Evolutionary conservation across 1,140 invertebrate genomes (phyloP).

Genomic region (Acromyrmex charruanus): DNA sequence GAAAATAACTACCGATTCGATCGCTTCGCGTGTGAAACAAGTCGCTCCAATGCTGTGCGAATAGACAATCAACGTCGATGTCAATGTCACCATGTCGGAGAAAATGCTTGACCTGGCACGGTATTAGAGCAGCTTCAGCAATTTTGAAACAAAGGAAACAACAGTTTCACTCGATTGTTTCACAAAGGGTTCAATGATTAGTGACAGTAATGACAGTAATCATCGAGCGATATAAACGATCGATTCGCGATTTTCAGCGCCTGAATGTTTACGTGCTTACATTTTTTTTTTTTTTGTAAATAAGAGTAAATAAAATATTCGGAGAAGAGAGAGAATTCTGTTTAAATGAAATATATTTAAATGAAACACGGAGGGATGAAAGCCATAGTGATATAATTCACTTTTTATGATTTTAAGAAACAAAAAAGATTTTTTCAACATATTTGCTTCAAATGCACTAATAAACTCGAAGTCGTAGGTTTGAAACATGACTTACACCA

Average conservation of each 20-base stretch:
- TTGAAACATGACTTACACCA: too few species aligned
- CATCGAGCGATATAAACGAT: neutral
- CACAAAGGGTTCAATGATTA: neutral
- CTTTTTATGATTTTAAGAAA: too few species aligned
- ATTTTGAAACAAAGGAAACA: neutral
- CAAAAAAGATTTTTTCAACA: too few species aligned
- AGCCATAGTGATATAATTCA: too few species aligned
- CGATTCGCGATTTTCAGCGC: neutral
- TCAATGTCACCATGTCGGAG: neutral
- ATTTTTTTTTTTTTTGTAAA: neutral
- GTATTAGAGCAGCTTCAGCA: conserved; percentile 16
- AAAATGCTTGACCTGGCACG: conserved; percentile 28
- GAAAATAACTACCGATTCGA: conserved; percentile 35
- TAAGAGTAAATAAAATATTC: neutral
- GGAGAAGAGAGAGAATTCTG: neutral
- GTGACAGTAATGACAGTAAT: neutral
- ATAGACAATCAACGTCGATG: neutral
- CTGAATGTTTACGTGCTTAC: neutral
- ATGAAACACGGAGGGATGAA: neutral
- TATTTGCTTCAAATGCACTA: too few species aligned
- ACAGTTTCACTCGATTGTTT: neutral
- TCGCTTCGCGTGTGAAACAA: neutral
- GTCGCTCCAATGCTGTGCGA: neutral
- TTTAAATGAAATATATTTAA: neutral
- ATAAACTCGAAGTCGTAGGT: too few species aligned